These are phyloP conservation scores for Cotesia typhae DNA, from an alignment of 1,140 invertebrate genomes.

Conservation along the genomic window DNA sequence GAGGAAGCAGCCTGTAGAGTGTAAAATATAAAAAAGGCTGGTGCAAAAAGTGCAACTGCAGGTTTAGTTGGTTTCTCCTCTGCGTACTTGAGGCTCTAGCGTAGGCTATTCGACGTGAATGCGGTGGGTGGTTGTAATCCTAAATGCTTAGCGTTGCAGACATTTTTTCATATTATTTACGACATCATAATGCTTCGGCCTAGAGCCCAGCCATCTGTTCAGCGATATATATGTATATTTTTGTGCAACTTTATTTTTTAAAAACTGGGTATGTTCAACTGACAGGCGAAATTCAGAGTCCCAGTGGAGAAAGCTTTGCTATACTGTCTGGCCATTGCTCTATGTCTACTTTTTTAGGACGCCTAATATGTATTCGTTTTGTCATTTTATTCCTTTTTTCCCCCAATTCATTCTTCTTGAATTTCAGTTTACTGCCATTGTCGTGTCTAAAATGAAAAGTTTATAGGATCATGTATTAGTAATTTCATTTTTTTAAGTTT, in stretches of 20 bases:
- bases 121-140: conserved; percentile 24
- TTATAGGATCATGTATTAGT: too few relatives aligned
- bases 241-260: conserved; percentile 11
- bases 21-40: not conserved
- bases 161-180: conserved; percentile 44
- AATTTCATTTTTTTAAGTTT: too few relatives aligned
- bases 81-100: not conserved
- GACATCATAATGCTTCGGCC: conserved; percentile 33
- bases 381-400: not conserved
- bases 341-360: not conserved
- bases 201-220: conserved; percentile 14
- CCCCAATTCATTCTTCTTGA: not conserved
- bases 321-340: not conserved
- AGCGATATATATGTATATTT: conserved; percentile 9
- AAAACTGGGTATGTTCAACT: not conserved
- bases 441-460: not conserved
- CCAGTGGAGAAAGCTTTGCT: not conserved
- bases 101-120: conserved; percentile 23
- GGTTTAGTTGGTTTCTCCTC: not conserved
- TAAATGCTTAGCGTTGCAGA: conserved; percentile 38
- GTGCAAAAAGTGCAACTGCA: conserved; percentile 1
- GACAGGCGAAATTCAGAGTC: not conserved
- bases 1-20: not conserved
- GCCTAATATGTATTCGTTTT: not conserved
- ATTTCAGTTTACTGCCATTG: not conserved